Base-by-base conservation (phyloP, 1,140 invertebrate genomes). In the Acarapis woodi region DNA sequence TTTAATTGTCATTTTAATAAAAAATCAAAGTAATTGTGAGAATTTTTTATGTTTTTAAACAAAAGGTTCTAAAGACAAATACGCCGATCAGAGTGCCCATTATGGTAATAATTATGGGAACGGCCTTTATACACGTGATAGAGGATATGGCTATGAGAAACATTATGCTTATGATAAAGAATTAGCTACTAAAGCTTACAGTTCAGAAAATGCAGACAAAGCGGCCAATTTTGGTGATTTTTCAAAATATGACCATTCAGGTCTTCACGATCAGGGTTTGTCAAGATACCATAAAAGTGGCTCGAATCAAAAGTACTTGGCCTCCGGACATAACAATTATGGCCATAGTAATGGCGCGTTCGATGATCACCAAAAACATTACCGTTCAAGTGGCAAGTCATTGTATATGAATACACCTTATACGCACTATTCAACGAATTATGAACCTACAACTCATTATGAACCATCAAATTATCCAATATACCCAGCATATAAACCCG, bases 61-160 rank as follows among this genome's bases (percentile, higher is more conserved):
- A 37, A n/a, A n/a, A n/a, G n/a, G 39, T 18, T 26, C 23, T 21
- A 26, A 41, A 28, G 33, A 32, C 10, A 10, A 25, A 4, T 22
- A 36, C 33, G 39, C 34, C 19, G 21, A 25, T 14, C 31, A 38
- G 21, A 15, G 22, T 16, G 40, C 31, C 21, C 19, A 41, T 29
- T 28, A 42, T 38, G 36, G 21, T 6, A 16, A 39, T 24, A 18
- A 38, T 16, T 19, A 42, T 25, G 37, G 24, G 18, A 10, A 19
- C n/a, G 28, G 30, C 30, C 16, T 42, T 16, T 42, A 47, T 33
- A 35, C 40, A 14, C 32, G 46, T 8, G 43, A 48, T 24, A 28
- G 45, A 12, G 46, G 47, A 4, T 48, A 48, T 34, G 46, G 47
- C 19, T 48, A 48, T 35, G 47, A 48, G 25, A 48, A 48, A 35